These are phyloP conservation scores for Sceloporus undulatus DNA, from an alignment of 2,113 vertebrate genomes.

Conservation along the genomic window DNA sequence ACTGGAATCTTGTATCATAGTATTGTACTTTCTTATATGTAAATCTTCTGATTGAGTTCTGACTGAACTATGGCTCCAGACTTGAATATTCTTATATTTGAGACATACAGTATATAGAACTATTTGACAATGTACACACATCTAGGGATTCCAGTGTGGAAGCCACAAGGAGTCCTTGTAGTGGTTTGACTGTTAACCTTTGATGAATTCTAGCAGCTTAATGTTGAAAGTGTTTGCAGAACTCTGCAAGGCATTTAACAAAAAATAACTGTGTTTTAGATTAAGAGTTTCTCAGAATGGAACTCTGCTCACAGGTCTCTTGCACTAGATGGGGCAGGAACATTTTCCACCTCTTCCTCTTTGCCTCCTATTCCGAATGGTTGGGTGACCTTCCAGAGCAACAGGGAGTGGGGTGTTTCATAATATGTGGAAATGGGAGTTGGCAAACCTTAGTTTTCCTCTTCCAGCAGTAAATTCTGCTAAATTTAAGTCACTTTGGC, in stretches of 20 bases:
- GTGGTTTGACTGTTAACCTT: too few relatives aligned
- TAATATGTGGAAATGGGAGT: too few relatives aligned
- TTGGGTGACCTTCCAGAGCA: not conserved
- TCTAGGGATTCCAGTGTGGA: not conserved
- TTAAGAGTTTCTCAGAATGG: not conserved
- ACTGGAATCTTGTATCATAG: constrained; percentile 68
- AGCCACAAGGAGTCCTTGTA: accelerated
- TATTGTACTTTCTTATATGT: not conserved
- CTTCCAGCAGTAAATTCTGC: not conserved
- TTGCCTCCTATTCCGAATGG: not conserved
- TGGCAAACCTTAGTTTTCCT: not conserved
- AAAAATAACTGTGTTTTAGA: not conserved
- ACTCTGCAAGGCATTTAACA: too few relatives aligned
- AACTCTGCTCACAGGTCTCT: too few relatives aligned
- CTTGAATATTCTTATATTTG: not conserved
- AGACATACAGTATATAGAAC: not conserved
- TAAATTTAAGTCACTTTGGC: not conserved
- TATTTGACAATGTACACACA: not conserved
- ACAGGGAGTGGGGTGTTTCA: not conserved
- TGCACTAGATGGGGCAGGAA: not conserved
- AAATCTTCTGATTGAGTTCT: not conserved
- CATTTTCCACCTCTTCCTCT: not conserved
- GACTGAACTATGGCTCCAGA: not conserved
- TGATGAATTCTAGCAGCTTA: not conserved
- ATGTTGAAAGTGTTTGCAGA: not conserved